Evolutionary conservation across 2,888 invertebrate species (phyloP).

Genomic region (Thalpophila matura): DNA sequence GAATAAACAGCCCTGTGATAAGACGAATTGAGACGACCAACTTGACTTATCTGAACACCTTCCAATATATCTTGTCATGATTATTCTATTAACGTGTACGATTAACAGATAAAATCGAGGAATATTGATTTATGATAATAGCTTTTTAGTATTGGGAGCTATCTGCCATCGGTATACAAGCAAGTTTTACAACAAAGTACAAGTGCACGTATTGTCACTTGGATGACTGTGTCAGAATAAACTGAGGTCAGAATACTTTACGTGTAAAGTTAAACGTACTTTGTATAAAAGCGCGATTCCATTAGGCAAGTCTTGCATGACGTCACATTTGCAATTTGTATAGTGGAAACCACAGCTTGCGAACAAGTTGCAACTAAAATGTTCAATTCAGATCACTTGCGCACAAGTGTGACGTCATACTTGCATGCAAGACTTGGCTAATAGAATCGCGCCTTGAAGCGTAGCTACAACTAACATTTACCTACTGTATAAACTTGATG

Average conservation of each 20-base stretch:
- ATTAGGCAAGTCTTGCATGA: no score
- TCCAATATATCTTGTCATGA: constrained; percentile 71
- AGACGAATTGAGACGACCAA: constrained; percentile 69
- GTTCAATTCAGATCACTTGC: no score
- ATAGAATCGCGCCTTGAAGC: no score
- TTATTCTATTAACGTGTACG: constrained; percentile 78
- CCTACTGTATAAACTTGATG: constrained; percentile 18
- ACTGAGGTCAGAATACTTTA: background rate
- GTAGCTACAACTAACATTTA: constrained; percentile 13
- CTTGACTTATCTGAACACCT: constrained; percentile 59
- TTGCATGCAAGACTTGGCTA: no score
- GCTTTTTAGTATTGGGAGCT: constrained; percentile 47
- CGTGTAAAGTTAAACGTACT: constrained; percentile 9
- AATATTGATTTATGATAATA: constrained; percentile 74
- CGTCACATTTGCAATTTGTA: no score
- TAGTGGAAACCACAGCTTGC: no score
- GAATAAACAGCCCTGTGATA: constrained; percentile 82
- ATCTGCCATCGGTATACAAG: constrained; percentile 49
- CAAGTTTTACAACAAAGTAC: constrained; percentile 46
- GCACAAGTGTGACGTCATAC: no score
- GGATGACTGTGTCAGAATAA: constrained; percentile 13
- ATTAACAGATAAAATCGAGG: constrained; percentile 74
- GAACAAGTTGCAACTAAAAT: no score
- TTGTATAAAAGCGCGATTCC: constrained; percentile 17
- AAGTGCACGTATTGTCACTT: constrained; percentile 47